Evolutionary conservation across 2,797 vertebrate genomes (phyloP), one percentile per base, ranked within the genome.

Genomic region (Heterohyrax brucei): DNA sequence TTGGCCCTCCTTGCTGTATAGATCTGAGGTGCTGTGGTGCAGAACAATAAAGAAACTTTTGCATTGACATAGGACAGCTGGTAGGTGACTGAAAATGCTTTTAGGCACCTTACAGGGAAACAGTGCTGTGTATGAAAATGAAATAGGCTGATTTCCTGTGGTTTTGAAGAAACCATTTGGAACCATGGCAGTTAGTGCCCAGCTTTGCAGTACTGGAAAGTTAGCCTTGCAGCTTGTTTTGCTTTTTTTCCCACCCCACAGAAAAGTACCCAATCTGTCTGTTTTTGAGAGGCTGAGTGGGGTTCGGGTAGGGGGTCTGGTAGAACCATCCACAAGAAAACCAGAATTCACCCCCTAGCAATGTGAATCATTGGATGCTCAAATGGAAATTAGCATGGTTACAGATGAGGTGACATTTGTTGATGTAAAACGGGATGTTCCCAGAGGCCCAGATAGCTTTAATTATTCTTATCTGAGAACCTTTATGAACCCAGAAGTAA

Each of bases 391-490:
- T 24, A 84, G 84, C 91, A 76, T 82, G 93, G 86, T 85, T 95
- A 76, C 50, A 87, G 91, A 95, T 94, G 89, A 96, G 46, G 61
- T 88, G 92, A 89, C 96, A 89, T 97, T 97, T 96, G 93, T 97
- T 96, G 93, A 84, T 96, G 50, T 86, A 93, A 95, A 97, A 92
- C 93, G 50, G 88, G 26, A 30, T 93, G 84, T 97, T 87, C 91
- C 95, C 87, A 95, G 89, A 66, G 86, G 95, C 93, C 56, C 5
- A 83, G 83, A 79, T 68, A 33, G 77, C 66, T 96, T 95, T 96
- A 96, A 91, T 96, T 95, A 91, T 91, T 93, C 61, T 24, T 64
- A 44, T 70, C 61, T 3, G 7, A 61, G 72, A 89, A 83, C 48
- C 70, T 90, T 89, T 82, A 84, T 75, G 92, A 95, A 86, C 72